A percentile compares a stretch with the other conserved stretches of the same genome.
Evolutionary conservation across 2,113 vertebrate species (phyloP).

Genomic region (Cryptomyrus ogoouensis): DNA sequence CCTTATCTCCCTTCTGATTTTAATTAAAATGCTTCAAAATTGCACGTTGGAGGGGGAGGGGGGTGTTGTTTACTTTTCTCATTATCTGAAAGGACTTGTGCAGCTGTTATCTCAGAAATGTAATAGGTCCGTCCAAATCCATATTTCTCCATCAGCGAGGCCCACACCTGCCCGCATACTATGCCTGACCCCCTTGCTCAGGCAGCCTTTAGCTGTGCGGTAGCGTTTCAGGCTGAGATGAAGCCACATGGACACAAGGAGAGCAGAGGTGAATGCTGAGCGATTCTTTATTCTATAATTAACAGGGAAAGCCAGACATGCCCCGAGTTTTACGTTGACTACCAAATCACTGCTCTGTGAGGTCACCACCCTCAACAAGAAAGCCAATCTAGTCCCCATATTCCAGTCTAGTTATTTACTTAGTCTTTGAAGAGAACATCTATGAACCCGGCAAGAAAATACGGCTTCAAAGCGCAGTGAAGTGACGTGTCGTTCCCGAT

Average conservation of each 20-base stretch:
- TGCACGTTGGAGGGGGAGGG: neutral
- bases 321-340: neutral
- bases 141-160: slow-evolving; percentile 1
- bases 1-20: slow-evolving; percentile 24
- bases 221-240: slow-evolving; percentile 11
- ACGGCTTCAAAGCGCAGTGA: neutral
- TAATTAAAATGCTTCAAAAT: slow-evolving; percentile 35
- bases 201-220: slow-evolving; percentile 1
- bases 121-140: slow-evolving; percentile 3
- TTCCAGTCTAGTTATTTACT: neutral
- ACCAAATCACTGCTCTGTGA: neutral
- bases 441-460: neutral
- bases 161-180: slow-evolving; percentile 24
- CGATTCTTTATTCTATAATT: slow-evolving; percentile 19
- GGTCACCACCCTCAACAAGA: neutral
- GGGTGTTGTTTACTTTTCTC: slow-evolving; percentile 9
- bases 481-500: neutral
- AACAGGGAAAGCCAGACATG: neutral
- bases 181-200: slow-evolving; percentile 13
- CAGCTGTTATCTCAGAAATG: slow-evolving; percentile 9
- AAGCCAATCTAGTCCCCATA: neutral
- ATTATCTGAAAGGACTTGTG: neutral
- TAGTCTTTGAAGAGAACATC: neutral
- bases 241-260: slow-evolving; percentile 3
- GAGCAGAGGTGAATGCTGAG: slow-evolving; percentile 19